Evolutionary conservation across 2,113 vertebrate species (phyloP).

Genomic region (Aramus guarauna): DNA sequence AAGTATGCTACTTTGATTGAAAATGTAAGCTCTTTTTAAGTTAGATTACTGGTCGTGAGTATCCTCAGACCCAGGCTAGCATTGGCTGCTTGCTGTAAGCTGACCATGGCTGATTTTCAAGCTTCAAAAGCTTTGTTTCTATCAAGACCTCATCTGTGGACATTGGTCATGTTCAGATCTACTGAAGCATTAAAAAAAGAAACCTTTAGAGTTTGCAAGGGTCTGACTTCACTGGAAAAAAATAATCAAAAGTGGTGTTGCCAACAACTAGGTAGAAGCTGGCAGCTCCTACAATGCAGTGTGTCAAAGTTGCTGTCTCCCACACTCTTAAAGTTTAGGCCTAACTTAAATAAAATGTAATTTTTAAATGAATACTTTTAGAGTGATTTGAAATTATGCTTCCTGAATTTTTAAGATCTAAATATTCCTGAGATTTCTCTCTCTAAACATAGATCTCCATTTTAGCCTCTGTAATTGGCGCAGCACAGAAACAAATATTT

Average conservation of each 20-base stretch:
- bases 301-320: not conserved
- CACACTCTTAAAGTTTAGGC: not conserved
- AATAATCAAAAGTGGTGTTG: not conserved
- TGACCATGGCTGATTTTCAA: not conserved
- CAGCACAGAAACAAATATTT: not conserved
- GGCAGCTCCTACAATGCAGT: not conserved
- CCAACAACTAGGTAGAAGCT: not conserved
- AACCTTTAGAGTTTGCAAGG: not conserved
- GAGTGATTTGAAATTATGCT: not conserved
- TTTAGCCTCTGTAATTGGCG: not conserved
- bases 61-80: not conserved
- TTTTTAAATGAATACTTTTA: not conserved
- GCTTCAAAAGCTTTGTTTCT: slow-evolving; percentile 28
- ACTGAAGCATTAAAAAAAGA: not conserved
- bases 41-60: not conserved
- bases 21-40: not conserved
- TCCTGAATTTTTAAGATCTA: not conserved
- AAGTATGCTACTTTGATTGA: not conserved
- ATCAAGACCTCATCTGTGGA: not conserved
- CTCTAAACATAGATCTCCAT: not conserved
- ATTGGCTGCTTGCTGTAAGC: not conserved
- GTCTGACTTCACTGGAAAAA: not conserved
- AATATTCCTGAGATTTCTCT: not conserved
- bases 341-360: not conserved
- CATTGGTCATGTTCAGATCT: slow-evolving; percentile 13